Evolutionary conservation across 2,113 vertebrate genomes (phyloP), one percentile per base, ranked within the genome.

Genomic region (Pachypanchax playfairii): DNA sequence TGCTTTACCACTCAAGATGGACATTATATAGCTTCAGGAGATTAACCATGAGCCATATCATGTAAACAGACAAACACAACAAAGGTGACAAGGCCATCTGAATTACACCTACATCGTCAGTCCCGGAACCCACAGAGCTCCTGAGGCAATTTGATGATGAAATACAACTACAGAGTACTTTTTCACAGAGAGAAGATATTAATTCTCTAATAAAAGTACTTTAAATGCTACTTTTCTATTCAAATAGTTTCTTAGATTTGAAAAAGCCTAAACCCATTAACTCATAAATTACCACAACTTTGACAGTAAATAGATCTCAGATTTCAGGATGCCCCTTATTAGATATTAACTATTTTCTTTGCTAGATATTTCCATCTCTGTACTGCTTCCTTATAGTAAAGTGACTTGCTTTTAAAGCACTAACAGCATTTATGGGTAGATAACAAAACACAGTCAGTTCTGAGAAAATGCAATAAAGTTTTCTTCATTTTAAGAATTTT

Each of bases 141-240:
- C 77, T 83, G 85, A 83, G 85, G 79, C 69, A 26, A 60, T 59
- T 33, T 52, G 38, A 4, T 5, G 7, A 29, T 29, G 4, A 29
- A 29, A 29, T 29, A 4, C 4, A 29, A 29, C 28, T 29, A 50
- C 14, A 58, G 29, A 64, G 21, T 17, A 28, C 25, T 61, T 42
- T 43, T 44, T 28, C 44, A 21, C 35, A 64, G 49, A 48, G 21
- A 14, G 17, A 20, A 9, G 21, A 12, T 17, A 36, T n/a, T 2
- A 7, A 33, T 50, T 25, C 49, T 20, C 4, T 62, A 36, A 35
- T 8, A 41, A 20, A 15, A 38, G 33, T 6, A 24, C 10, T 17
- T 24, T 20, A 3, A 33, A 8, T 18, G 4, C 0, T 26, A 15
- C 38, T 41, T 1, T 17, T 8, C 29, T 58, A 3, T 35, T 18